These are phyloP conservation scores for Coreoperca whiteheadi DNA, from an alignment of 2,113 vertebrate species.

Conservation along the genomic window DNA sequence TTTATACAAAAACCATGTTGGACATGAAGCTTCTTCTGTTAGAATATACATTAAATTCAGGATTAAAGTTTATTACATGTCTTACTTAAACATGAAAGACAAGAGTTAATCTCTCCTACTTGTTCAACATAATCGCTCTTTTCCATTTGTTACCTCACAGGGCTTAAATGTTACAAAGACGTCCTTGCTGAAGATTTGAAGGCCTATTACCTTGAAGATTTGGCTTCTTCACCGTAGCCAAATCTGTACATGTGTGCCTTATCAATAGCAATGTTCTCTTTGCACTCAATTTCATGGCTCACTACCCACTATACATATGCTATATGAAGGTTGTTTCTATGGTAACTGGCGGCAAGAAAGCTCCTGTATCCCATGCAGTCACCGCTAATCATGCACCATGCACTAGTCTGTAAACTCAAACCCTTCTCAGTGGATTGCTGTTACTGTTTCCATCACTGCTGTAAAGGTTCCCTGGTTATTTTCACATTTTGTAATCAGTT, in stretches of 20 bases:
- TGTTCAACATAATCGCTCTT: background rate
- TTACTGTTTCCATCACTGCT: slow-evolving; percentile 14
- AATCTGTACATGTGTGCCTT: slow-evolving; percentile 9
- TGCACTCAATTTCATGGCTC: slow-evolving; percentile 32
- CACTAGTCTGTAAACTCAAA: slow-evolving; percentile 7
- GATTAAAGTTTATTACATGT: background rate
- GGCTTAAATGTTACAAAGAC: background rate
- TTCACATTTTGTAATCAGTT: slow-evolving; percentile 52
- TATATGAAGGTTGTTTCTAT: slow-evolving; percentile 34
- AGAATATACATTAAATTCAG: background rate
- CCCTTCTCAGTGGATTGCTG: background rate
- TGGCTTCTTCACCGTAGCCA: background rate
- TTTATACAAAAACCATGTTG: background rate
- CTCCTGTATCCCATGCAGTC: background rate
- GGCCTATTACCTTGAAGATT: background rate
- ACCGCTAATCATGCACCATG: background rate
- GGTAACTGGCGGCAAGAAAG: slow-evolving; percentile 23
- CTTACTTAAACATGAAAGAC: background rate
- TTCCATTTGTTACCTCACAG: background rate
- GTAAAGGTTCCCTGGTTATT: slow-evolving; percentile 39
- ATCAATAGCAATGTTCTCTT: background rate
- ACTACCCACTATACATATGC: background rate
- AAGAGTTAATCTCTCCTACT: too few relatives aligned
- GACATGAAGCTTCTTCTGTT: background rate
- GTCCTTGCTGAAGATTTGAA: background rate